Evolutionary conservation across 2,113 vertebrate species (phyloP).

Genomic region (Myxocyprinus asiaticus): DNA sequence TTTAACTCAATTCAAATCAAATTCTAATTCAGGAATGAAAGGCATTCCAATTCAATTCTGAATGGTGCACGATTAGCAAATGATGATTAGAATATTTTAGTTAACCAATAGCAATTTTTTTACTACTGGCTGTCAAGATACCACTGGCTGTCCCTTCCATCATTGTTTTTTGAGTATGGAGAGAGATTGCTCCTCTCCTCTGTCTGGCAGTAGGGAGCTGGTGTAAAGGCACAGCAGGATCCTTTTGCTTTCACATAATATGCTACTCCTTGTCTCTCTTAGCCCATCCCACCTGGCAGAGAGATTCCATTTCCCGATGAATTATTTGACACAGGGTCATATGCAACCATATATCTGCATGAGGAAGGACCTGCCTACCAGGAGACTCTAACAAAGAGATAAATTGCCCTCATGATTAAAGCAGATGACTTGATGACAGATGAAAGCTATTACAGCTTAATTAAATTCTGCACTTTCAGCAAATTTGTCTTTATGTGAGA

Average conservation of each 20-base stretch:
- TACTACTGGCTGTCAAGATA: too few relatives aligned
- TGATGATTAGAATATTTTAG: too few relatives aligned
- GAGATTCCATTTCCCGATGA: slow-evolving; percentile 58
- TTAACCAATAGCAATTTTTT: too few relatives aligned
- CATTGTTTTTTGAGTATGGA: neutral
- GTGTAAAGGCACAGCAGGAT: slow-evolving; percentile 35
- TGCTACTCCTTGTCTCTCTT: slow-evolving; percentile 2
- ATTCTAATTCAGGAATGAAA: too few relatives aligned
- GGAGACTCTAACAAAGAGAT: slow-evolving; percentile 58
- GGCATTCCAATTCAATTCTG: too few relatives aligned
- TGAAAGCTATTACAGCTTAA: slow-evolving; percentile 71
- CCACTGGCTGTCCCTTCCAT: neutral
- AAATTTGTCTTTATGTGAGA: slow-evolving; percentile 67
- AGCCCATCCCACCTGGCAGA: slow-evolving; percentile 42
- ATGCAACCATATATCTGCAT: slow-evolving; percentile 56
- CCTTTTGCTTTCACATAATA: slow-evolving; percentile 41
- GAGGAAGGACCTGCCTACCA: slow-evolving; percentile 44
- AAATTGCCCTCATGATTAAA: slow-evolving; percentile 68
- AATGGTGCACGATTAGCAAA: too few relatives aligned
- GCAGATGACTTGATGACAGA: slow-evolving; percentile 70
- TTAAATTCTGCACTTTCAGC: slow-evolving; percentile 66
- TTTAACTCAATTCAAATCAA: too few relatives aligned
- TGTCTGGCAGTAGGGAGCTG: slow-evolving; percentile 5
- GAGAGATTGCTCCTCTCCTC: neutral
- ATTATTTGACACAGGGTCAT: slow-evolving; percentile 62